Base-by-base conservation (phyloP, 2,888 invertebrate genomes). In the Alcis repandata region DNA sequence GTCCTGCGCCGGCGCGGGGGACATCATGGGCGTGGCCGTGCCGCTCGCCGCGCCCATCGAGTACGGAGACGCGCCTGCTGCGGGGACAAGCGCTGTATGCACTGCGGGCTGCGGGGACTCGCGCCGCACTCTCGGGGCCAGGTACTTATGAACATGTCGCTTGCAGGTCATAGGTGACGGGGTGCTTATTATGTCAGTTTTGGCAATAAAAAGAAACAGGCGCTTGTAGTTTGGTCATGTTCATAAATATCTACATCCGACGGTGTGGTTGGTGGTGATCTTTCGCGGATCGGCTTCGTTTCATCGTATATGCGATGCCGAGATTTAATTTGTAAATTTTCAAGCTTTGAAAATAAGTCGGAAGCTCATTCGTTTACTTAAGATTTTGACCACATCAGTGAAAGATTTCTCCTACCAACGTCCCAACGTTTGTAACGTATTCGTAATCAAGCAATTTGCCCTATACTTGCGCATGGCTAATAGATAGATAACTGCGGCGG, bases 1-100 rank as follows among this genome's bases (percentile, higher is more conserved):
- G 93, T 98, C 98, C 94, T 98, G 98, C 67, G 97, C 96, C 68
- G 97, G 97, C 82, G 98, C 98, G 76, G 98, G 98, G 66, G 98
- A 98, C 98, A 98, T 98, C 97, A 98, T 97, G 63, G 98, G 98
- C 78, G 98, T 98, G 68, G 98, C 97, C 67, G 98, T 97, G 80
- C 98, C 98, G 80, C 97, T 97, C 75, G 97, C 97, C 74, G 96
- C 96, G 78, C 97, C 97, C 97, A 97, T 96, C 76, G 96, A 97
- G 94, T 97, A 97, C 77, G 97, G 97, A 74, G 97, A 97, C 77
- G 97, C 97, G 89, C 96, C 96, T 94, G 95, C 94, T 92, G 94
- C 94, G 90, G 6, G 89, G 63, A 56, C 52, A 56, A 65, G 70
- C 63, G 38, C 15, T 45, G 45, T 45, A 83, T 52, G 62, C 45